These are phyloP conservation scores for Nanorana parkeri DNA, from an alignment of 2,113 vertebrate species.

Conservation along the genomic window DNA sequence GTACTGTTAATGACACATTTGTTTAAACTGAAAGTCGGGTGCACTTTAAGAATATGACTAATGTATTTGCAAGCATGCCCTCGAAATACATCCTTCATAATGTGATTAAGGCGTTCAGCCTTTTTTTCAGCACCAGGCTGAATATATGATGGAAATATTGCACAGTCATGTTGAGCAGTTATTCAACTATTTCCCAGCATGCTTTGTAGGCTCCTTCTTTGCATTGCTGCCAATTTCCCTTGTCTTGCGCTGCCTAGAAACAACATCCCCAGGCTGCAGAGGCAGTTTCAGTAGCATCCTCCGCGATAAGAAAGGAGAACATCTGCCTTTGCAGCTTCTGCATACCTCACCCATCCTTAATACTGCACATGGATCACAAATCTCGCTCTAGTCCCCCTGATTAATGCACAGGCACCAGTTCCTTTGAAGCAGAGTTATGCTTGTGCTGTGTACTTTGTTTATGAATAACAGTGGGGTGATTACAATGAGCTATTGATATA, in stretches of 20 bases:
- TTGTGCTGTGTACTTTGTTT: background rate
- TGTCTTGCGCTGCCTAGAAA: slow-evolving; percentile 3
- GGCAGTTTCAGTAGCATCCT: background rate
- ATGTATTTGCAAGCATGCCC: too few species aligned
- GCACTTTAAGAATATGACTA: too few species aligned
- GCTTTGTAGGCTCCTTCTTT: background rate
- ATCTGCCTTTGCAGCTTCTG: background rate
- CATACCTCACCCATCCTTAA: background rate
- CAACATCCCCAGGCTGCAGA: slow-evolving; percentile 10
- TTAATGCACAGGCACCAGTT: background rate
- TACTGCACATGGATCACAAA: slow-evolving; percentile 1
- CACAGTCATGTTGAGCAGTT: background rate
- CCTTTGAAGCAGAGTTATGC: background rate
- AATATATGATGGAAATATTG: background rate
- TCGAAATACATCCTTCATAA: too few species aligned
- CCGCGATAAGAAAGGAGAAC: background rate
- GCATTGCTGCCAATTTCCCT: background rate
- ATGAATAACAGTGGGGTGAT: background rate
- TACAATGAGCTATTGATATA: slow-evolving; percentile 2
- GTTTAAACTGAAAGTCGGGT: too few species aligned
- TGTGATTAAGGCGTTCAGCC: too few species aligned
- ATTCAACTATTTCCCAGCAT: background rate
- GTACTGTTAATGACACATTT: too few species aligned
- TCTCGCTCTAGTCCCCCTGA: background rate
- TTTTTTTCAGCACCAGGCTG: background rate